phyloP scores from a whole-genome alignment of 2,888 invertebrate species.

The Apodemia mormo region DNA sequence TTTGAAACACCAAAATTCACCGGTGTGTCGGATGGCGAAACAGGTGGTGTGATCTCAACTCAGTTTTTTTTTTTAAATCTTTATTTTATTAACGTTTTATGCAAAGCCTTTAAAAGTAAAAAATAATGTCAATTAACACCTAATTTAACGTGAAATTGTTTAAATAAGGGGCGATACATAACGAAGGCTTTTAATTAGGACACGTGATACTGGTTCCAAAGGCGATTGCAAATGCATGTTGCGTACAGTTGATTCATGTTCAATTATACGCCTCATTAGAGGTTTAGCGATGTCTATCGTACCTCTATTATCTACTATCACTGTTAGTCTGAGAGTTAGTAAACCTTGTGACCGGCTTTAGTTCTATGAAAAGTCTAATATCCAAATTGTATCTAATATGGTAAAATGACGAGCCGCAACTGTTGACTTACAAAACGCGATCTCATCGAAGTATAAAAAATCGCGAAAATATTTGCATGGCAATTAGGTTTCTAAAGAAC shows the following conservation, averaged over 20 bases:
- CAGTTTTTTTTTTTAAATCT: too few species aligned
- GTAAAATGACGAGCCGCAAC: background rate
- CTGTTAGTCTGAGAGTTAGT: background rate
- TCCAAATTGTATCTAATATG: background rate
- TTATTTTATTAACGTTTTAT: too few species aligned
- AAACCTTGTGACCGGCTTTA: background rate
- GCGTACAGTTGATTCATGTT: slow-evolving; percentile 27
- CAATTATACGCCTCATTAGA: slow-evolving; percentile 30
- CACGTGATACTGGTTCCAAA: slow-evolving; percentile 14
- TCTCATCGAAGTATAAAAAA: too few species aligned
- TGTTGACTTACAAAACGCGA: background rate
- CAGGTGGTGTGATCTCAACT: too few species aligned
- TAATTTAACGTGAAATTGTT: slow-evolving; percentile 1
- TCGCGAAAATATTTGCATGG: too few species aligned
- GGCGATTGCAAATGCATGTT: slow-evolving; percentile 17
- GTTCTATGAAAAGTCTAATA: background rate
- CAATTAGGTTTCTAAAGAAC: too few species aligned
- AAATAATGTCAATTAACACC: background rate
- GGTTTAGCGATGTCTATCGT: slow-evolving; percentile 28
- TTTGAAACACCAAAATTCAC: too few species aligned
- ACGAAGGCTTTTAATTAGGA: slow-evolving; percentile 17
- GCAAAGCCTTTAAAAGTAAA: background rate
- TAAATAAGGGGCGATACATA: slow-evolving; percentile 2
- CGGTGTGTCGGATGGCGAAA: too few species aligned
- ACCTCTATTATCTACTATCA: slow-evolving; percentile 27